Evolutionary conservation across 2,797 vertebrate species (phyloP).

Genomic region (Sitta carolinensis): DNA sequence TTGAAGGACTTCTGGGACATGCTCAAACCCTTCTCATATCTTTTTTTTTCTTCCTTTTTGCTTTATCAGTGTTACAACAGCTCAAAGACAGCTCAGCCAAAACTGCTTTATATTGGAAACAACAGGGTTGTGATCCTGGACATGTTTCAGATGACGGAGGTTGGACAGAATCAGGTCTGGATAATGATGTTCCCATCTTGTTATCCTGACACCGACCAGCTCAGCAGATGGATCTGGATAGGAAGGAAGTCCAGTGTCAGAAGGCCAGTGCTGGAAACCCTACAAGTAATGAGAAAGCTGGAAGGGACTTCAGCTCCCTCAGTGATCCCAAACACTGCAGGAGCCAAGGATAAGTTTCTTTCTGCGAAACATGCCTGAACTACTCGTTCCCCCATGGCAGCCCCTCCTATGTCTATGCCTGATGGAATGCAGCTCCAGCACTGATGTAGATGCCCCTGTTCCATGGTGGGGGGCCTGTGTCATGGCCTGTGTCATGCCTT

Average conservation of each 20-base stretch:
- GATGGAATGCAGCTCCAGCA: background rate
- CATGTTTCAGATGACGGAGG: background rate
- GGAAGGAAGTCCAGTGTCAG: background rate
- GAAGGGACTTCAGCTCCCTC: conserved; percentile 1
- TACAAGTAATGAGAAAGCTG: conserved; percentile 18
- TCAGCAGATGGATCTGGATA: background rate
- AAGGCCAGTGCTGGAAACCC: conserved; percentile 3
- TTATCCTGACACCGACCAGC: background rate
- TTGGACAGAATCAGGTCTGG: background rate
- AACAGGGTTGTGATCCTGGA: background rate
- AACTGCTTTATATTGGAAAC: background rate
- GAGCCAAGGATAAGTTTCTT: background rate
- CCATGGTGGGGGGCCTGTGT: fast-evolving
- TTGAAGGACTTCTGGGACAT: background rate
- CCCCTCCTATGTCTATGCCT: background rate
- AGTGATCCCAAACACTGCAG: background rate
- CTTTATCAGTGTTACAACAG: background rate
- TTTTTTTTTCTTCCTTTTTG: background rate
- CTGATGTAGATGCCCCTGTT: background rate
- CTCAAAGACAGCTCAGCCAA: background rate
- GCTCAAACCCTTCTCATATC: background rate
- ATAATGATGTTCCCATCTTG: background rate
- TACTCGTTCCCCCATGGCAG: background rate
- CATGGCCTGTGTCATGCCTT: background rate
- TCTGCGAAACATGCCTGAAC: background rate